Evolutionary conservation across 2,888 invertebrate genomes (phyloP), one percentile per base, ranked within the genome.

Genomic region (Chaitophorus viminalis): DNA sequence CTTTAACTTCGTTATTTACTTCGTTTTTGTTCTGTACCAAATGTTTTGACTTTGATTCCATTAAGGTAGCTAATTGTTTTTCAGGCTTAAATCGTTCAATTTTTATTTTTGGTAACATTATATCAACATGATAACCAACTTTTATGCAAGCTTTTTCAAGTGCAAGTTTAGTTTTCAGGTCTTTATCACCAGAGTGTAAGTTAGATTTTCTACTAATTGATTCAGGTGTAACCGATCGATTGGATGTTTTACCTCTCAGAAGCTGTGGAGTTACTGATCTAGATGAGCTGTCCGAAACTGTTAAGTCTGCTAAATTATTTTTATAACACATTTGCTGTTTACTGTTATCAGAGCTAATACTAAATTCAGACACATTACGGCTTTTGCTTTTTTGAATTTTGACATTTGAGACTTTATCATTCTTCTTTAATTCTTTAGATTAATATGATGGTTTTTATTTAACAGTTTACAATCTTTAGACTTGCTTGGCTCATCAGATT

Each of bases 141-240:
- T 86, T 78, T 14, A 68, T 1, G 11, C 33, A 70, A 6, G 68
- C 68, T 29, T 86, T 86, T 33, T 86, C 78, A 18, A 70, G 36
- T n/a, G 72, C 21, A 39, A 76, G 39, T 84, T 75, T 79, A 17
- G 72, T 31, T 65, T 87, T 87, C 4, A 3, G 39, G 8, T 79
- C 79, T 74, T 74, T 72, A 75, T 81, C 81, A n/a, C 65, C 31
- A 17, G 87, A 87, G 1, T 81, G 78, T 6, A 87, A 79, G 6
- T 87, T 87, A n/a, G 87, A 81, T 87, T 87, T 87, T 75, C 87
- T 87, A 81, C n/a, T 65, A 2, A 5, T 81, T 31, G 29, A 72
- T 60, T 87, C 79, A 2, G 79, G 79, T 60, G 74, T 79, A 72
- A 79, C 25, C 31, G 74, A 86, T 39, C 72, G 68, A 14, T 36